Base-by-base conservation (phyloP, 2,888 invertebrate species). In the Atethmia centrago region DNA sequence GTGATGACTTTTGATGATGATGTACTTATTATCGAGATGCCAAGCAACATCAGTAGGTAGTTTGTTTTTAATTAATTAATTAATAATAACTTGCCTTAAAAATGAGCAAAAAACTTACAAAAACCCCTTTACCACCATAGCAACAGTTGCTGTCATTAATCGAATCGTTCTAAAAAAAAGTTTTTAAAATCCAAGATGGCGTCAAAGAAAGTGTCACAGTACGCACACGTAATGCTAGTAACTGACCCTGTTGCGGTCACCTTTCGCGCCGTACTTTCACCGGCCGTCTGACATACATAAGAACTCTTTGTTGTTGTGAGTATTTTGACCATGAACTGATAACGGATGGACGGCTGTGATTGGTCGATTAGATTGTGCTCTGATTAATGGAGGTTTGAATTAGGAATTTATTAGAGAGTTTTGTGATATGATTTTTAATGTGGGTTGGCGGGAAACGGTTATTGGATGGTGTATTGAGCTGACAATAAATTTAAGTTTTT, bases 241-340 rank as follows among this genome's bases (percentile, higher is more conserved):
- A 94, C 94, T 93, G 95, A 92, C 95, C 95, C 82, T 82, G 84
- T 93, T 94, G 80, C 79, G 85, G 88, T 85, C 93, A 93, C 95
- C 95, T 95, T 95, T 95, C 95, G 91, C 95, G 91, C 93, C 91
- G 89, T 91, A 94, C 95, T 95, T 95, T 95, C 95, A 92, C 94
- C 93, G 88, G 82, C 85, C 65, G 87, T 85, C 92, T 93, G 94
- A 88, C 94, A 91, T 87, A 94, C 92, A 88, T 94, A 77, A 75
- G 74, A 73, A 80, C 49, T 80, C 83, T 73, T 70, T 86, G 82
- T 83, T 87, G 82, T 84, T 82, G 80, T 78, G 71, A 63, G 76
- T 78, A 80, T 77, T 79, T 74, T 84, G 86, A 83, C 88, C 87
- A 68, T 88, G 87, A 88, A 87, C 88, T 88, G 87, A 87, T 88